Evolutionary conservation across 2,888 invertebrate species (phyloP), one percentile per base, ranked within the genome.

Genomic region (Dilophus febrilis): DNA sequence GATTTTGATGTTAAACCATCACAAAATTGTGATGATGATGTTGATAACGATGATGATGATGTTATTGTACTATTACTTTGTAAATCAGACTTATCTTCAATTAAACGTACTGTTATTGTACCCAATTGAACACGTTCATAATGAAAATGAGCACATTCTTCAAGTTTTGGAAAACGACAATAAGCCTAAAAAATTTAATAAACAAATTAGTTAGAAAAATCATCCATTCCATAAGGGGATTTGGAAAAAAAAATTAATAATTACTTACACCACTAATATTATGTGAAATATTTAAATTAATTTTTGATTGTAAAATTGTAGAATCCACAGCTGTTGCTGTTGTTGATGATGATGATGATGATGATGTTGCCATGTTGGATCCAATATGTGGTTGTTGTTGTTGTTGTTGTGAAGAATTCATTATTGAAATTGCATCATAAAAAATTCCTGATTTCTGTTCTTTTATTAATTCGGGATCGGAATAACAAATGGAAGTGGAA

Each of bases 101-200:
- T 61, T 40, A 70, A 52, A 44, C 64, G 64, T 28, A 77, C 68
- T 18, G 65, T 61, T 35, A 79, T 65, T 1, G 79, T 77, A n/a
- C 85, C 83, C 48, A 95, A 68, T 48, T 88, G 83, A 14, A 94
- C 92, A 48, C 85, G 72, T 57, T 95, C 94, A 64, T 95, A 97
- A 64, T 97, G 97, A 64, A 97, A 97, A 61, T 97, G 97, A 5
- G 94, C 94, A 64, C 95, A 97, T 58, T 95, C 94, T 61, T 92
- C 91, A 45, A 95, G 71, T 56, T 84, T 83, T 39, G 85, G 86
- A 65, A 87, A 86, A 40, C 80, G 70, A 49, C 76, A 73, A 37
- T 64, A 32, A n/a, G 31, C 37, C 40, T 40, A 18, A n/a, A 28
- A 47, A 12, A 41, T 39, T 31, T 39, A 40, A 16, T 12, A 26